These are phyloP conservation scores for Eleginops maclovinus DNA, from an alignment of 2,113 vertebrate species.

Conservation along the genomic window DNA sequence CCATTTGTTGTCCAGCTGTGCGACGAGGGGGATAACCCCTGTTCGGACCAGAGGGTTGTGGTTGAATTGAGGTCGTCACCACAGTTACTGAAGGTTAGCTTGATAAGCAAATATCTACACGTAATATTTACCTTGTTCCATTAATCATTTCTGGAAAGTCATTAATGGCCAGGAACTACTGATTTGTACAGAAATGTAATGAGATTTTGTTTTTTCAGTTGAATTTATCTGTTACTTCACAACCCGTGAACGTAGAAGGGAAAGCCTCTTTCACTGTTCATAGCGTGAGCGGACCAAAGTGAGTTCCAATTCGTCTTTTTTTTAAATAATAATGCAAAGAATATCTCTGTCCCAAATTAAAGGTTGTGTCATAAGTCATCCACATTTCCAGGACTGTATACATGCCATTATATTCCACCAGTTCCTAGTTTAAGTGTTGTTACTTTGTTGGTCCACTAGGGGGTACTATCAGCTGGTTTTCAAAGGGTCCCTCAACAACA, in stretches of 20 bases:
- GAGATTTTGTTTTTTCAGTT: constrained; percentile 62
- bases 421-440: neutral
- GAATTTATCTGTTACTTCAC: constrained; percentile 50
- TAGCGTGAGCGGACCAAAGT: constrained; percentile 87
- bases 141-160: neutral
- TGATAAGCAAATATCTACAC: neutral
- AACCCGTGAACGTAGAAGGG: constrained; percentile 85
- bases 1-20: constrained; percentile 88
- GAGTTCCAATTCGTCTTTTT: constrained; percentile 69
- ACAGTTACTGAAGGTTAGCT: constrained; percentile 64
- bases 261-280: constrained; percentile 85
- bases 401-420: neutral
- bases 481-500: constrained; percentile 82
- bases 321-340: neutral
- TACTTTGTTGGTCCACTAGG: constrained; percentile 78
- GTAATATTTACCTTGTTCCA: no score
- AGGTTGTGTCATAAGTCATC: neutral
- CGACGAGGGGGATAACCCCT: constrained; percentile 91
- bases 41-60: constrained; percentile 86
- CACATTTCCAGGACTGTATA: neutral
- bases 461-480: constrained; percentile 87
- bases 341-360: neutral
- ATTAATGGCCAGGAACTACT: neutral
- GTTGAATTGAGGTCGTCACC: constrained; percentile 75
- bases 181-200: neutral